These are phyloP conservation scores for Cheilosia soror DNA, from an alignment of 2,888 invertebrate genomes.

Conservation along the genomic window DNA sequence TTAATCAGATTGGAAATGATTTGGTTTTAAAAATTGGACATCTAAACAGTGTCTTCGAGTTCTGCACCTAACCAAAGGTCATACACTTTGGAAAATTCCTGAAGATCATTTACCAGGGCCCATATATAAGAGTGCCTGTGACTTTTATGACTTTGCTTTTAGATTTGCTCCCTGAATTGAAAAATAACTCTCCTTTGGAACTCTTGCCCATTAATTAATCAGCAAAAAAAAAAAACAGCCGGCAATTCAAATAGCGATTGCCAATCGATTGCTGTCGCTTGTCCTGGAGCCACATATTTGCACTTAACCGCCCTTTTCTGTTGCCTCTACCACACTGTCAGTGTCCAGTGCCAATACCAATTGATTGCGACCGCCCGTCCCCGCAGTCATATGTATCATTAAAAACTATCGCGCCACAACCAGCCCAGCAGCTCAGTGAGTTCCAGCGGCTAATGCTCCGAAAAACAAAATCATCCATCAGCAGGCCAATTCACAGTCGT, in stretches of 20 bases:
- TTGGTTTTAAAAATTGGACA: too few species aligned
- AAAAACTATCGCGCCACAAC: constrained; percentile 59
- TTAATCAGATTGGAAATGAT: too few species aligned
- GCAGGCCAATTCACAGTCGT: constrained; percentile 68
- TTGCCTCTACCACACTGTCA: background rate
- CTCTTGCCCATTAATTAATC: constrained; percentile 50
- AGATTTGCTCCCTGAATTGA: constrained; percentile 25
- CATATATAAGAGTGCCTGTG: background rate
- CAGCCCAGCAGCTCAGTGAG: constrained; percentile 34
- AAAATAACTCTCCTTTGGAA: constrained; percentile 37
- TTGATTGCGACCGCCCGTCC: constrained; percentile 52
- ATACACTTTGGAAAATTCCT: too few species aligned
- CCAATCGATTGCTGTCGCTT: constrained; percentile 48
- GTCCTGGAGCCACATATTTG: constrained; percentile 26
- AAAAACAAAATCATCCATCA: constrained; percentile 71
- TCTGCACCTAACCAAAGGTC: too few species aligned
- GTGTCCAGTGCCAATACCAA: constrained; percentile 10
- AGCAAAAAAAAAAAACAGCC: constrained; percentile 32
- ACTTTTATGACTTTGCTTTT: constrained; percentile 16
- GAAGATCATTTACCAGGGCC: background rate
- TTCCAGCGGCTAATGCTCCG: constrained; percentile 44
- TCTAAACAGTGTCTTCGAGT: too few species aligned
- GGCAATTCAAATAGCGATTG: constrained; percentile 67
- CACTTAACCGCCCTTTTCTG: constrained; percentile 21
- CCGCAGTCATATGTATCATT: constrained; percentile 56